Conservation (phyloP, 2,113 vertebrate species). For the Triplophysa tibetana region DNA sequence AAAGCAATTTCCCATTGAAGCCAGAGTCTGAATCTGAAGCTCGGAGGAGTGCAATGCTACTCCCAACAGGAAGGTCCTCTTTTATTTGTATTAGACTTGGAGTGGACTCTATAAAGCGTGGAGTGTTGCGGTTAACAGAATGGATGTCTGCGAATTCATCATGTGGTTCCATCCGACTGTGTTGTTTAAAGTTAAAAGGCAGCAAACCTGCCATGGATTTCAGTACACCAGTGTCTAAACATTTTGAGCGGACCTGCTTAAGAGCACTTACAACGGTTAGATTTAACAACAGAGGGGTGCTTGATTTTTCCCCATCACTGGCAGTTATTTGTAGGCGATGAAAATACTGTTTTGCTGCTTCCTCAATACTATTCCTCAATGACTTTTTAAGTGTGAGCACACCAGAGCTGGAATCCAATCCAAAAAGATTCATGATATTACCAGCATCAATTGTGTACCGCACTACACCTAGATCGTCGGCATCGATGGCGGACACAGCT, state of each 20-base stretch:
- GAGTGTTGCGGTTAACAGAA: conserved; percentile 75
- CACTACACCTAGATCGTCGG: conserved; percentile 83
- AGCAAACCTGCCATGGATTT: conserved; percentile 81
- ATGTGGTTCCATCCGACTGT: conserved; percentile 69
- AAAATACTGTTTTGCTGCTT: conserved; percentile 72
- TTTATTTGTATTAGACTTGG: conserved; percentile 72
- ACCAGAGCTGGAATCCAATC: conserved; percentile 78
- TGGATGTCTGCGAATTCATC: conserved; percentile 79
- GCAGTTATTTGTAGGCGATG: conserved; percentile 80
- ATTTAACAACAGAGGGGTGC: conserved; percentile 76
- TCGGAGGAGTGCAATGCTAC: conserved; percentile 68
- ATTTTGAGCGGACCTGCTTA: conserved; percentile 71
- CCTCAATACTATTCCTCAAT: conserved; percentile 69
- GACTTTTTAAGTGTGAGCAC: conserved; percentile 79
- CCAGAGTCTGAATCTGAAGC: conserved; percentile 79
- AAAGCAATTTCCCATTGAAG: conserved; percentile 82
- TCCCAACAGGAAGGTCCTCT: conserved; percentile 74
- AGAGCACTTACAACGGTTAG: conserved; percentile 75
- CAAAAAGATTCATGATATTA: conserved; percentile 79
- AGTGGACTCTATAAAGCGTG: conserved; percentile 71
- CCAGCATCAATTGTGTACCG: conserved; percentile 80
- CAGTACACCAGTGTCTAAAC: conserved; percentile 82
- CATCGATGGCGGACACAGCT: conserved; percentile 83
- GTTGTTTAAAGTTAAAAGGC: conserved; percentile 76
- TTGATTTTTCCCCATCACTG: conserved; percentile 81